Evolutionary conservation across 2,113 vertebrate genomes (phyloP).

Genomic region (Vanacampus margaritifer): DNA sequence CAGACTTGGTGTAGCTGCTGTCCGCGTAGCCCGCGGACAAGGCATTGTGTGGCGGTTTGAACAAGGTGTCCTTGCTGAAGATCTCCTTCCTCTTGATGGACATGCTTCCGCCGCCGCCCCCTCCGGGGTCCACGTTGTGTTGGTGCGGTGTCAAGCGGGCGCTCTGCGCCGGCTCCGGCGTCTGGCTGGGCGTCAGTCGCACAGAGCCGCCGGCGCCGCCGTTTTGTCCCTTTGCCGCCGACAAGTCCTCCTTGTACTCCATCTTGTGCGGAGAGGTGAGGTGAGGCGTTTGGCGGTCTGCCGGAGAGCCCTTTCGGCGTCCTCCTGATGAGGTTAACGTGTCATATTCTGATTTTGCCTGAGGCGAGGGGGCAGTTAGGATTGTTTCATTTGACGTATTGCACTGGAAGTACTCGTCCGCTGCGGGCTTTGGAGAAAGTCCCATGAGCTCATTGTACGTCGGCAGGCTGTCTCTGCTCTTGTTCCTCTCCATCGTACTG

Average conservation of each 20-base stretch:
- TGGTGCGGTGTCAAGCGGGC: conserved; percentile 89
- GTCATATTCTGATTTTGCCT: conserved; percentile 90
- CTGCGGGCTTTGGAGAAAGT: conserved; percentile 83
- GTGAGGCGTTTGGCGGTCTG: conserved; percentile 86
- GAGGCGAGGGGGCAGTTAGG: conserved; percentile 89
- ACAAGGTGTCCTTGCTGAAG: conserved; percentile 98
- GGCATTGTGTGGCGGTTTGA: conserved; percentile 93
- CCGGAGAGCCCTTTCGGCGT: conserved; percentile 85
- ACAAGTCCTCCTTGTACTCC: conserved; percentile 89
- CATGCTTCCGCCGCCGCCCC: conserved; percentile 73
- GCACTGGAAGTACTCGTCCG: conserved; percentile 98
- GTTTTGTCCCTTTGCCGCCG: conserved; percentile 78
- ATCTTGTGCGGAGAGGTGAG: conserved; percentile 78
- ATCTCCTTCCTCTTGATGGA: conserved; percentile 97
- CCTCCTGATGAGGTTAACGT: conserved; percentile 86
- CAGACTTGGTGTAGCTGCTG: conserved; percentile 88
- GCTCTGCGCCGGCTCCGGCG: conserved; percentile 81
- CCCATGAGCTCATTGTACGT: conserved; percentile 86
- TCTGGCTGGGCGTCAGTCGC: conserved; percentile 76
- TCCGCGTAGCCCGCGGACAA: conserved; percentile 84
- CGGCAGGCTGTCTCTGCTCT: conserved; percentile 84
- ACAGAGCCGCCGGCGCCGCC: conserved; percentile 52
- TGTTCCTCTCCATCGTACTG: conserved; percentile 85
- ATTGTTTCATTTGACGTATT: conserved; percentile 97
- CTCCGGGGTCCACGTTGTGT: conserved; percentile 80